Evolutionary conservation across 1,140 invertebrate genomes (phyloP).

Genomic region (Alviniconcha marisindica): DNA sequence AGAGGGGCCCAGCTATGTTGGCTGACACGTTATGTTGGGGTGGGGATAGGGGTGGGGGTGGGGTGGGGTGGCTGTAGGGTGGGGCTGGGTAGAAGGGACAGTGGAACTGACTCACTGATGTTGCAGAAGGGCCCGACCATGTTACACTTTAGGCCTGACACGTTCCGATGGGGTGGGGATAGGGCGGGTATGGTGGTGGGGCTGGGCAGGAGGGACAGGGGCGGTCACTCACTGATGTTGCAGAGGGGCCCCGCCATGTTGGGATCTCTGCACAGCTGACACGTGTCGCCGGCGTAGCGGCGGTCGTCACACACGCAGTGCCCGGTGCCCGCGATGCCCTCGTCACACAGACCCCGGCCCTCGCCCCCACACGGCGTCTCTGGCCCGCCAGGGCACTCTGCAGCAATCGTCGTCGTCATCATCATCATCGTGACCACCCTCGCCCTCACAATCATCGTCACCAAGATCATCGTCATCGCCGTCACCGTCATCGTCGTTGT

Average conservation of each 20-base stretch:
- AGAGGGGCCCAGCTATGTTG: no score
- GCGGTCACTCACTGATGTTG: slow-evolving; percentile 50
- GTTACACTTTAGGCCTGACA: no score
- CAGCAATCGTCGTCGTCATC: no score
- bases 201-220: background rate
- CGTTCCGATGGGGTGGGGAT: background rate
- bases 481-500: background rate
- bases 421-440: no score
- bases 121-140: no score
- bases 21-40: no score
- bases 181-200: background rate
- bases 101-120: no score
- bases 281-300: slow-evolving; percentile 46
- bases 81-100: no score
- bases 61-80: no score
- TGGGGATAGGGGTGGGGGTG: no score
- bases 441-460: background rate
- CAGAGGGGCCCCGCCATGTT: slow-evolving; percentile 42
- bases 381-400: slow-evolving; percentile 62
- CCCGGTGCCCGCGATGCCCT: slow-evolving; percentile 53
- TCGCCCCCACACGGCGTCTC: slow-evolving; percentile 56
- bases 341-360: slow-evolving; percentile 53
- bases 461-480: background rate
- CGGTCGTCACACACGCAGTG: slow-evolving; percentile 50
- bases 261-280: slow-evolving; percentile 43